phyloP scores from a whole-genome alignment of 2,797 vertebrate genomes.

The Spheniscus humboldti region DNA sequence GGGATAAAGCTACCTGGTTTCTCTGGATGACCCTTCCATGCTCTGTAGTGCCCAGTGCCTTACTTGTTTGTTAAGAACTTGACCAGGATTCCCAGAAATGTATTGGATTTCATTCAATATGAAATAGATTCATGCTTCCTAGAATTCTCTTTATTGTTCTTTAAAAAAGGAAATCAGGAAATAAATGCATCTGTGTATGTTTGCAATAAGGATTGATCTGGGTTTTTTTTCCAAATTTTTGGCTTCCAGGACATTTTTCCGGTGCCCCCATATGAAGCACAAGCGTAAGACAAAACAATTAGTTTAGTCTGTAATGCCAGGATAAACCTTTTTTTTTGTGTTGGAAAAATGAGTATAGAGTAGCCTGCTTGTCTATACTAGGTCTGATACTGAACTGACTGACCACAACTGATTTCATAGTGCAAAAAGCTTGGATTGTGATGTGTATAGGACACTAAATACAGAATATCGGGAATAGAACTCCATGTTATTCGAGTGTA shows the following conservation, averaged over 20 bases:
- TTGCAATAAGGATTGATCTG: neutral
- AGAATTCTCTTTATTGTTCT: constrained; percentile 45
- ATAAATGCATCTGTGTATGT: constrained; percentile 31
- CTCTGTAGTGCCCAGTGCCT: neutral
- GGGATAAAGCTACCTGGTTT: neutral
- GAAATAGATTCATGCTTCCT: constrained; percentile 40
- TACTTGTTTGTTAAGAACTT: constrained; percentile 2
- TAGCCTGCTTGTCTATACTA: neutral
- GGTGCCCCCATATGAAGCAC: neutral
- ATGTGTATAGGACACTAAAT: neutral
- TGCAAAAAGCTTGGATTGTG: neutral
- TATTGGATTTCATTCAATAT: constrained; percentile 3
- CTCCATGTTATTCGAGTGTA: neutral
- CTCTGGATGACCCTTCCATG: constrained; percentile 1
- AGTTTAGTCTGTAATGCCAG: neutral
- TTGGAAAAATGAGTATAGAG: neutral
- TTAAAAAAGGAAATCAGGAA: constrained; percentile 15
- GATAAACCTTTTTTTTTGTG: neutral
- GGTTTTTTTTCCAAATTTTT: neutral
- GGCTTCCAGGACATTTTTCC: neutral
- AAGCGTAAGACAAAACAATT: neutral
- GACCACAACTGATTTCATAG: neutral
- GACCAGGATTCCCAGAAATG: constrained; percentile 10
- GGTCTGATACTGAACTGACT: neutral
- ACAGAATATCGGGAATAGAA: neutral